Base-by-base conservation (phyloP, 2,888 invertebrate genomes). In the Drosophila birchii region DNA sequence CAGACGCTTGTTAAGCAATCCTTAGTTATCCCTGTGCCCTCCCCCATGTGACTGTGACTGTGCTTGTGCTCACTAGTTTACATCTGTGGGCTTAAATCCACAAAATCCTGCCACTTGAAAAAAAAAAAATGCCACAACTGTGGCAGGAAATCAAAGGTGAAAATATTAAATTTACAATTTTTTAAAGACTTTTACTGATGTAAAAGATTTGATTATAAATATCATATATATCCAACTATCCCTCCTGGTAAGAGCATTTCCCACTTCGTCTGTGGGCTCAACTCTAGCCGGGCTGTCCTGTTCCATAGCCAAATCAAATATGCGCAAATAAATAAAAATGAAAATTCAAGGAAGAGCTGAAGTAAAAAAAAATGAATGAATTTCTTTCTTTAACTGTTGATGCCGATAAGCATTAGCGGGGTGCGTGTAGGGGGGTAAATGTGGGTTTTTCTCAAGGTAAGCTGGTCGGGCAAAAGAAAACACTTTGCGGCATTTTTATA, bases 281-380 rank as follows among this genome's bases (percentile, higher is more conserved):
- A 23, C 5, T 36, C 14, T 7, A 34, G 12, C 8, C 8, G 2
- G 11, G 8, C 43, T 29, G 29, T 23, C 29, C 23, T 36, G 34
- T 70, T 71, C 20, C 55, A 63, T 43, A 49, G 70, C 55, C 84
- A 79, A 88, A 88, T 84, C 88, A 84, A 88, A 88, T 88, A 84
- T 84, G 84, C 84, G 87, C 88, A 84, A 84, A 84, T 84, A 84
- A 84, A 84, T 84, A 84, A 84, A 84, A 88, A 84, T 88, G 81
- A 84, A 84, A 88, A 83, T 80, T 84, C 88, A 83, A 85, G 82
- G 80, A 81, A 72, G 70, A 80, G 63, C 58, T 61, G 64, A 69
- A 72, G 43, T 39, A 75, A 51, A 55, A 57, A 57, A n/a, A n/a
- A n/a, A n/a, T n/a, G n/a, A n/a, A 68, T 56, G 68, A 72, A 72